Base-by-base conservation (phyloP, 1,140 invertebrate genomes). In the Drosophila kanapiae region DNA sequence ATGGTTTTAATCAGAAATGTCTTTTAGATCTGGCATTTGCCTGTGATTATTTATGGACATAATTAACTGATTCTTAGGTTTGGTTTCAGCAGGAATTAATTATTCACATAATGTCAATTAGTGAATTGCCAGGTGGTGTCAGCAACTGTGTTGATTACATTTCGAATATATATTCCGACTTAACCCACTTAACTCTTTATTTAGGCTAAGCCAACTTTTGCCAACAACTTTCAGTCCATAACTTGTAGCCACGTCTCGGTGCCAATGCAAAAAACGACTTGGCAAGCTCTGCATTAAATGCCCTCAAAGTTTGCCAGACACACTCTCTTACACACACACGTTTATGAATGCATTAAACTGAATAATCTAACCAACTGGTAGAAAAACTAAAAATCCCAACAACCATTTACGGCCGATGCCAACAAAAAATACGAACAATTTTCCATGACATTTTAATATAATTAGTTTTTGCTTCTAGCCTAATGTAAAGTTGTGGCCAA, bases 361-460 rank as follows among this genome's bases (percentile, higher is more conserved):
- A 45, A 70, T 78, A 75, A 75, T 60, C 56, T 70, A 70, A 70
- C 67, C 67, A 48, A 67, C 62, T 67, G 47, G 62, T 37, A 51
- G 59, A 45, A 78, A 58, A 77, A 83, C 75, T 72, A 63, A 61
- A 78, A 78, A 75, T 71, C 59, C 61, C 69, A 57, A 76, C 68
- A 80, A 78, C 51, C 85, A 87, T 80, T 87, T 80, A 62, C 71
- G 77, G 61, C 77, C 80, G 64, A 62, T 63, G 70, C 65, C 69
- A 79, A 65, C 78, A 75, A 71, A 62, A 62, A 37, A 31, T 45
- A 74, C 67, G 48, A 59, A 83, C 78, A 71, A 84, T 87, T 78
- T 88, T 84, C 76, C 84, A 87, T 84, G 84, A 87, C 84, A 87
- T 87, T 88, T 87, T 87, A 87, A 87, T 87, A 87, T 87, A 87